Evolutionary conservation across 2,797 vertebrate genomes (phyloP).

Genomic region (Lithobates pipiens): DNA sequence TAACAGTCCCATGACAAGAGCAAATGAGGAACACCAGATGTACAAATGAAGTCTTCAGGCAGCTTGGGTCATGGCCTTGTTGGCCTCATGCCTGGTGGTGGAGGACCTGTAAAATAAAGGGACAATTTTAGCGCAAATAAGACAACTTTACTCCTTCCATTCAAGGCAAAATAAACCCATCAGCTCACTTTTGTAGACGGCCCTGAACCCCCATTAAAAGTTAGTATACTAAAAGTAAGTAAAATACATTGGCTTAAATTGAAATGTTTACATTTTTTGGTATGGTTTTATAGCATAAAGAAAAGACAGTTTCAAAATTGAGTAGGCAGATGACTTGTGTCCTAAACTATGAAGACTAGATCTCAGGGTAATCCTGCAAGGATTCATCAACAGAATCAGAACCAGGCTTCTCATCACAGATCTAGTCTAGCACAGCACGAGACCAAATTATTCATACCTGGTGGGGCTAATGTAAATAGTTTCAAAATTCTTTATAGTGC

Average conservation of each 20-base stretch:
- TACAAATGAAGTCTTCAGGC: background rate
- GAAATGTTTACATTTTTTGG: too few species aligned
- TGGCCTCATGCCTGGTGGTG: constrained; percentile 91
- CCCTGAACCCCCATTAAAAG: too few species aligned
- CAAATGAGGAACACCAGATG: background rate
- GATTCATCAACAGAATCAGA: constrained; percentile 67
- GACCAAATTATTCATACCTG: constrained; percentile 76
- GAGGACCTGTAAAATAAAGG: constrained; percentile 81
- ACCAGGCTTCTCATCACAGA: constrained; percentile 68
- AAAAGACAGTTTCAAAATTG: too few species aligned
- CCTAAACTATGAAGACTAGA: too few species aligned
- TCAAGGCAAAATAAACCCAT: too few species aligned
- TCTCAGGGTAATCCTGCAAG: constrained; percentile 74
- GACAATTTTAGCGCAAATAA: constrained; percentile 40
- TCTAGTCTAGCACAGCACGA: constrained; percentile 35
- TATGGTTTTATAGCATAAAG: too few species aligned
- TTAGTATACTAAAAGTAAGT: too few species aligned
- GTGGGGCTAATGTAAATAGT: too few species aligned
- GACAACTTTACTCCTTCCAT: too few species aligned
- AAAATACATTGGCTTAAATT: too few species aligned
- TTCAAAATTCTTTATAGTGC: too few species aligned
- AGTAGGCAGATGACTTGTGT: background rate
- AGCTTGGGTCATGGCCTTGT: constrained; percentile 81
- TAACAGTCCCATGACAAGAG: constrained; percentile 27
- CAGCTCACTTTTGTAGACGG: too few species aligned